Base-by-base conservation (phyloP, 2,888 invertebrate genomes). In the Neoscelio sp. region DNA sequence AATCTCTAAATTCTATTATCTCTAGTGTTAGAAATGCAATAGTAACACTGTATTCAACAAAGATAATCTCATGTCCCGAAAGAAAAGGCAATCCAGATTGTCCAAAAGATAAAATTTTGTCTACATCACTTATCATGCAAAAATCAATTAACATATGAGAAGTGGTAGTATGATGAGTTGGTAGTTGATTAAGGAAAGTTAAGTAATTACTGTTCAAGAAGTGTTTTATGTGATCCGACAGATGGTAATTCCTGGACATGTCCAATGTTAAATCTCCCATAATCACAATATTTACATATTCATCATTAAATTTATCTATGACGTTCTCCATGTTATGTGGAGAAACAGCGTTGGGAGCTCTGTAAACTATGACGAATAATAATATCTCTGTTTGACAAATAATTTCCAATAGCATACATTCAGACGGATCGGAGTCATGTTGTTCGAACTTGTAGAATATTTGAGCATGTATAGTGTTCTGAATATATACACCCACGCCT, bases 181-280 rank as follows among this genome's bases (percentile, higher is more conserved):
- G 13, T n/a, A 2, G 4, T 4, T 5, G 2, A 6, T 12, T 13
- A 2, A 7, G 17, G 1, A 15, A 6, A 17, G 3, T 10, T 5
- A 48, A 26, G 4, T n/a, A 13, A 5, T 13, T n/a, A 2, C 5
- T 5, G 8, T 6, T 2, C 1, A 50, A 8, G 7, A 30, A 30
- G 2, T 50, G 23, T 2, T 15, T n/a, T 5, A 50, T 4, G 15
- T 50, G 12, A 3, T n/a, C 15, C 2, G 50, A 10, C 2, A 26
- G 1, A 30, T 5, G 2, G 6, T 12, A 4, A 1, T 2, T 5
- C 5, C n/a, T 1, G 8, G 10, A 8, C 28, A 50, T 20, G 7
- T 50, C 15, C 1, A 13, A 8, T 13, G 20, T 48, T 6, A 48
- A 48, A 12, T 48, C 48, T 4, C 48, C 48, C 7, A 48, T 17